Evolutionary conservation across 2,888 invertebrate species (phyloP).

Genomic region (Platycnemis pennipes): DNA sequence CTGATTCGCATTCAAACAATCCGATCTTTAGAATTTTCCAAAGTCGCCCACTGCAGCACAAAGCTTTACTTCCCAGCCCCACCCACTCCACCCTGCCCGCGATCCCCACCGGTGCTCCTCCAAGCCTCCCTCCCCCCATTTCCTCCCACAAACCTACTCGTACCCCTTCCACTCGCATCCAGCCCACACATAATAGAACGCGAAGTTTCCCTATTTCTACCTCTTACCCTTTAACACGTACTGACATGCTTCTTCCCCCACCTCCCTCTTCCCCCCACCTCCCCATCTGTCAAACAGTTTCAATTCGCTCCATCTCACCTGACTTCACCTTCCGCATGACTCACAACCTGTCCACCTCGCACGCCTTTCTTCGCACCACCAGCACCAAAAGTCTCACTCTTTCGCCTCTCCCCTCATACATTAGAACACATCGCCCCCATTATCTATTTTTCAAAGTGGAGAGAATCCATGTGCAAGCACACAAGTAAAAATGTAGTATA

Average conservation of each 20-base stretch:
- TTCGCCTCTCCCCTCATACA: background rate
- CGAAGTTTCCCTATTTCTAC: background rate
- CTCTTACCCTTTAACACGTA: background rate
- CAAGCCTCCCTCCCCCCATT: background rate
- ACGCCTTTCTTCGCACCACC: background rate
- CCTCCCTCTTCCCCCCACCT: background rate
- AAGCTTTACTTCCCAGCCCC: background rate
- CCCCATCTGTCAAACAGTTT: background rate
- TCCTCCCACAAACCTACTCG: background rate
- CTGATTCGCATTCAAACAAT: conserved; percentile 2
- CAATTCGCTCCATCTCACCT: conserved; percentile 6
- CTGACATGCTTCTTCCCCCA: background rate
- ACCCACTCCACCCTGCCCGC: background rate
- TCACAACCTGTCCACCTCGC: conserved; percentile 3
- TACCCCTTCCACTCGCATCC: background rate
- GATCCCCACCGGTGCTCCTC: background rate
- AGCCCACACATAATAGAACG: background rate
- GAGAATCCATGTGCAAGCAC: background rate
- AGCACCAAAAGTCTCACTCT: background rate
- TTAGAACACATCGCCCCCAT: background rate
- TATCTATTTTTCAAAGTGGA: background rate
- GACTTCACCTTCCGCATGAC: conserved; percentile 24
- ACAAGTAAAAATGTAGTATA: background rate
- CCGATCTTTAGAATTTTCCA: background rate
- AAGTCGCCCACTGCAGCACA: background rate